Percentiles rank a stretch among this genome's conserved stretches.
Conservation (phyloP, 2,888 invertebrate genomes). For the Spodoptera picta region DNA sequence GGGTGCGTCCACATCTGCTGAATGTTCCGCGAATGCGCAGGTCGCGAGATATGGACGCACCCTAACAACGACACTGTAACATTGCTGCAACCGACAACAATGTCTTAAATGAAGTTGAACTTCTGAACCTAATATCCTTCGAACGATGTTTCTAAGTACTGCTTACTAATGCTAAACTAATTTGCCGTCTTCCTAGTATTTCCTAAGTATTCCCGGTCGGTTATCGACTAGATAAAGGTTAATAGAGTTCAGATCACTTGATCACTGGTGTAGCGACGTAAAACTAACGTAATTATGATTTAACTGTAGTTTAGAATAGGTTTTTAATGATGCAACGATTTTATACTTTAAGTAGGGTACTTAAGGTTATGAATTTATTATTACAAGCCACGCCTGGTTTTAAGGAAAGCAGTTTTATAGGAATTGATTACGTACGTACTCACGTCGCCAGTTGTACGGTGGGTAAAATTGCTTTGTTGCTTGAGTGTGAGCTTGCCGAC, state of each 20-base stretch:
- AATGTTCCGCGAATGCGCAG: too few relatives aligned
- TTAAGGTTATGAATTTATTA: slow-evolving; percentile 46
- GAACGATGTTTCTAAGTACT: slow-evolving; percentile 28
- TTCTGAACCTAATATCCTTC: slow-evolving; percentile 22
- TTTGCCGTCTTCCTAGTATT: slow-evolving; percentile 39
- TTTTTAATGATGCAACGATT: slow-evolving; percentile 38
- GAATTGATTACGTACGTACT: slow-evolving; percentile 20
- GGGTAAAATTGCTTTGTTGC: slow-evolving; percentile 16
- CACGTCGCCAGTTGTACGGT: slow-evolving; percentile 9
- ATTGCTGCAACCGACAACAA: not conserved
- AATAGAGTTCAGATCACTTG: slow-evolving; percentile 42
- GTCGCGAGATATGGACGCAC: too few relatives aligned
- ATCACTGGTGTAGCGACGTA: slow-evolving; percentile 19
- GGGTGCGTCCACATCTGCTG: too few relatives aligned
- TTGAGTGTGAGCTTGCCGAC: not conserved
- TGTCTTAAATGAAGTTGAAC: slow-evolving; percentile 19
- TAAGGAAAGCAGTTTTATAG: slow-evolving; percentile 25
- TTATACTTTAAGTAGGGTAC: slow-evolving; percentile 40
- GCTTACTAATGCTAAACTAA: slow-evolving; percentile 42
- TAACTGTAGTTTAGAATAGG: slow-evolving; percentile 32
- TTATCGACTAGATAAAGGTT: slow-evolving; percentile 41
- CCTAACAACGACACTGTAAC: too few relatives aligned
- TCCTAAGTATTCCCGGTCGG: slow-evolving; percentile 23
- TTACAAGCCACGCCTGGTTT: slow-evolving; percentile 29
- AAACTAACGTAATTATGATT: slow-evolving; percentile 41